Base-by-base conservation (phyloP, 2,888 invertebrate species). In the Tigriopus californicus region DNA sequence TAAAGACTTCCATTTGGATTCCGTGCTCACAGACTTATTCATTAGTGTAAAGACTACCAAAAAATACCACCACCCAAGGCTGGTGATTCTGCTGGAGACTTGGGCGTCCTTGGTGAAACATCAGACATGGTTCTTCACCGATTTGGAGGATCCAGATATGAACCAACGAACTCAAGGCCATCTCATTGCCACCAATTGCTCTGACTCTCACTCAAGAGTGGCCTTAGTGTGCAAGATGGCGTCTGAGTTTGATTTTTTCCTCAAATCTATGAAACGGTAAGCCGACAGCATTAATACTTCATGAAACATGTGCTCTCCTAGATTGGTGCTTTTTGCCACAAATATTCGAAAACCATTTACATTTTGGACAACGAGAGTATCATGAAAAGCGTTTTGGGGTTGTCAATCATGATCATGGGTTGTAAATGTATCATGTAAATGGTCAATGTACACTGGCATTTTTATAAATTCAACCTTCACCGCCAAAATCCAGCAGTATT, bases 1-100 rank as follows among this genome's bases (percentile, higher is more conserved):
- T 8, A 33, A 33, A 33, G 33, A 33, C 33, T 33, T 33, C 8
- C 33, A 33, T 5, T 33, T 33, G 33, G 47, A 47, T 18, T 47
- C 84, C 64, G 79, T 78, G 65, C 74, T 90, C 66, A 79, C 85
- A 73, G 90, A 92, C 74, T 78, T 94, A 68, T 92, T 91, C 74
- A 86, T 94, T 71, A 88, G 88, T 75, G 89, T 95, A 58, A 95
- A 95, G 76, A 94, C 94, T 63, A 87, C 92, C 60, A 81, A 82
- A 70, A 80, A 81, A 73, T 90, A 87, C 74, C 90, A 94, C 71
- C 75, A 79, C 64, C 80, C 82, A 57, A 79, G 95, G 67, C 72
- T 97, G 68, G 83, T 84, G 59, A 79, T 89, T 64, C 85, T 95
- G 68, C 77, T 92, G 70, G 83, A 85, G 74, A 97, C 95, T 62